Evolutionary conservation across 2,888 invertebrate genomes (phyloP).

Genomic region (Dorcus hopei): DNA sequence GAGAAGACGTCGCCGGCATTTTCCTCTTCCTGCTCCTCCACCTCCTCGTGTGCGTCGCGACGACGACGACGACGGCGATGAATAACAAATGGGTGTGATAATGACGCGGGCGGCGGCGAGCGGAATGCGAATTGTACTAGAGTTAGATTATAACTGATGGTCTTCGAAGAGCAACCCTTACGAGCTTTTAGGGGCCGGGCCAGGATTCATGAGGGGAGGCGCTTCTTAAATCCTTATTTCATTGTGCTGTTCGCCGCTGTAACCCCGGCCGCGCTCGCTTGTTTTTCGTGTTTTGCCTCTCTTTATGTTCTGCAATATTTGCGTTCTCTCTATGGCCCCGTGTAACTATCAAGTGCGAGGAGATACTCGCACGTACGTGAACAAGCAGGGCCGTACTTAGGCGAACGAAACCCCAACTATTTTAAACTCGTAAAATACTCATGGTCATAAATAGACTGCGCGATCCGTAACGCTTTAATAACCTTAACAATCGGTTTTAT

Average conservation of each 20-base stretch:
- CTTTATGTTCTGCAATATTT: no score
- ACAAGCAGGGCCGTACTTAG: no score
- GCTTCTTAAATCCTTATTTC: constrained; percentile 36
- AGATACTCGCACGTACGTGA: no score
- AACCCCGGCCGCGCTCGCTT: constrained; percentile 1
- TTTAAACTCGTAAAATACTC: no score
- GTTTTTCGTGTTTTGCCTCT: constrained; percentile 1
- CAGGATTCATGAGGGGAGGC: constrained; percentile 25
- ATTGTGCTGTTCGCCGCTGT: constrained; percentile 15
- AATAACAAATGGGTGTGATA: not conserved
- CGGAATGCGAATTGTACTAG: constrained; percentile 2
- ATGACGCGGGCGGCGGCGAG: not conserved
- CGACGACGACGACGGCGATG: not conserved
- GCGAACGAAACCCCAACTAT: no score
- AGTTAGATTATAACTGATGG: constrained; percentile 15
- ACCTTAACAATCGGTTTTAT: no score
- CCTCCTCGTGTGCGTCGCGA: no score
- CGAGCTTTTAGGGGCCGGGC: constrained; percentile 18
- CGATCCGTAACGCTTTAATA: no score
- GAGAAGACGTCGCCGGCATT: not conserved
- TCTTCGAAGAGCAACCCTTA: constrained; percentile 10
- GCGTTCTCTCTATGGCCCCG: no score
- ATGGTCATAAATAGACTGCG: no score
- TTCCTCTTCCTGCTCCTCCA: not conserved
- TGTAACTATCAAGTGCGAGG: no score